A percentile compares a stretch with the other conserved stretches of the same genome.
Evolutionary conservation across 2,113 vertebrate species (phyloP).

Genomic region (Hoplias malabaricus): DNA sequence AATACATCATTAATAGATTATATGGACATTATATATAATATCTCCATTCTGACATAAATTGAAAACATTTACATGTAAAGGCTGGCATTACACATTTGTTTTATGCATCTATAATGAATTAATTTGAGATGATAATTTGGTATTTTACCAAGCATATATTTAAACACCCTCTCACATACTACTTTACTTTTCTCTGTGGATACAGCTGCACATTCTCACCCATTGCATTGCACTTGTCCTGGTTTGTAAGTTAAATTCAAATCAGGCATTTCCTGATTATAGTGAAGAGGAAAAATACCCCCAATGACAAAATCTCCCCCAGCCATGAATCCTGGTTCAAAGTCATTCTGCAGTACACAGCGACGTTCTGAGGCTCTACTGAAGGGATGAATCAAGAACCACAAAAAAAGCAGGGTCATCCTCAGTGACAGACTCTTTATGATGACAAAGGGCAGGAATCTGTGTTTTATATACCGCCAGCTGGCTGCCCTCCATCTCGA

Average conservation of each 20-base stretch:
- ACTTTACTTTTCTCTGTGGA: background rate
- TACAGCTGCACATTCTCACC: slow-evolving; percentile 41
- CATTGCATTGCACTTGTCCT: slow-evolving; percentile 48
- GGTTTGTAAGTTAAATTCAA: slow-evolving; percentile 50
- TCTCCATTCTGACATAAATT: background rate
- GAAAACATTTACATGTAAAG: no score
- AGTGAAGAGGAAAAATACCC: slow-evolving; percentile 60
- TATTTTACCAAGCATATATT: no score
- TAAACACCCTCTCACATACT: no score
- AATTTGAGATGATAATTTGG: no score
- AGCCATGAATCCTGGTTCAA: slow-evolving; percentile 52
- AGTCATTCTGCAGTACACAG: slow-evolving; percentile 46
- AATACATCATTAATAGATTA: background rate
- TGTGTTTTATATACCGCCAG: slow-evolving; percentile 37
- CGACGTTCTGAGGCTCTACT: background rate
- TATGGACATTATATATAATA: background rate
- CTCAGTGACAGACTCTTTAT: background rate
- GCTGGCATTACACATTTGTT: no score
- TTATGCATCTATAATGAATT: no score
- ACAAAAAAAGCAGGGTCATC: slow-evolving; percentile 37
- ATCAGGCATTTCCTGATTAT: slow-evolving; percentile 55
- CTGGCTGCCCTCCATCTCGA: background rate
- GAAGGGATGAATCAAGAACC: slow-evolving; percentile 22
- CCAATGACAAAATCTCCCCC: slow-evolving; percentile 55
- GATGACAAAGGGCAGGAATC: background rate